Evolutionary conservation across 2,888 invertebrate genomes (phyloP).

Genomic region (Pristionchus fissidentatus): DNA sequence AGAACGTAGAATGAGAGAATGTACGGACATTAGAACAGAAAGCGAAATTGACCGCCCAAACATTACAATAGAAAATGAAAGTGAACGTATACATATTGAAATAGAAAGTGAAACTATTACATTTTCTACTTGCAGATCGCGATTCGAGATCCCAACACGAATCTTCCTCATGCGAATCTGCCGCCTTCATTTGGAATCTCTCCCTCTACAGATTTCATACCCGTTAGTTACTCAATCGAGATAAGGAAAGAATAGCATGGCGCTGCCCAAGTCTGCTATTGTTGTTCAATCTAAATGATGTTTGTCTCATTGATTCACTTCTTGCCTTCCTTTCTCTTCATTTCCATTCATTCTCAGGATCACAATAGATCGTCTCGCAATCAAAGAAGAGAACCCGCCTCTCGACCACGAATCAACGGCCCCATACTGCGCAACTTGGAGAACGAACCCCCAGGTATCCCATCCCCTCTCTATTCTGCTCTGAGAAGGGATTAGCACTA

Average conservation of each 20-base stretch:
- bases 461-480: neutral
- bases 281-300: constrained; percentile 14
- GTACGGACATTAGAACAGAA: no score
- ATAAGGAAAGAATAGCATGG: no score
- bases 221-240: constrained; percentile 23
- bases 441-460: neutral
- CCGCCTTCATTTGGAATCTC: constrained; percentile 37
- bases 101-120: neutral
- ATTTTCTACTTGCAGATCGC: neutral
- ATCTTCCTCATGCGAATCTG: constrained; percentile 17
- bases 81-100: no score
- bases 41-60: neutral
- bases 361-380: neutral
- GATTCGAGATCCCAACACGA: constrained; percentile 22
- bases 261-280: neutral
- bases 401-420: constrained; percentile 50
- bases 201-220: neutral
- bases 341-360: constrained; percentile 13
- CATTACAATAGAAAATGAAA: neutral
- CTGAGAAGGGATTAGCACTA: no score
- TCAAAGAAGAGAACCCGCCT: neutral
- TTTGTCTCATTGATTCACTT: neutral
- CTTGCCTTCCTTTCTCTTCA: neutral
- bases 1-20: no score
- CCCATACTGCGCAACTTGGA: constrained; percentile 49